phyloP scores from a whole-genome alignment of 2,113 vertebrate genomes.

The Irena cyanogastra region DNA sequence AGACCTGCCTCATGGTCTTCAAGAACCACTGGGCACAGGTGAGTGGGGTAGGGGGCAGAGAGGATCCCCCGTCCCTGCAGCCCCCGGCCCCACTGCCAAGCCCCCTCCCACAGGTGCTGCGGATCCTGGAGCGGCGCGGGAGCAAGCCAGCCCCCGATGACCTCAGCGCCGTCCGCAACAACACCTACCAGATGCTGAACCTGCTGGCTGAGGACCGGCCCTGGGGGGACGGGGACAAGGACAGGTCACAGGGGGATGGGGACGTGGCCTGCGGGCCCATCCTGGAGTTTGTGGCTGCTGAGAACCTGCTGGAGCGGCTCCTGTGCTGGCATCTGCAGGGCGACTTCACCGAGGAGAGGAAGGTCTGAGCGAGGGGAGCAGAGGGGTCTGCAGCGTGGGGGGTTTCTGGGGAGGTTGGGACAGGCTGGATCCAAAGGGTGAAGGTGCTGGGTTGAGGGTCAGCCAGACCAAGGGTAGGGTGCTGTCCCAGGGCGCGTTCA shows the following conservation, averaged over 20 bases:
- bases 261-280: slow-evolving; percentile 78
- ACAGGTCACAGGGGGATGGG: not conserved
- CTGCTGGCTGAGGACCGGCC: slow-evolving; percentile 88
- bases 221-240: slow-evolving; percentile 33
- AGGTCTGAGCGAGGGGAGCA: slow-evolving; percentile 10
- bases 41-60: not conserved
- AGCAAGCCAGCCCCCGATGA: slow-evolving; percentile 78
- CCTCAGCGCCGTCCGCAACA: slow-evolving; percentile 89
- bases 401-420: not conserved
- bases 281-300: slow-evolving; percentile 81
- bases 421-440: not conserved
- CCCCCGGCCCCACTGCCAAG: not conserved
- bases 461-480: not conserved
- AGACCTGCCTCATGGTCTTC: slow-evolving; percentile 97
- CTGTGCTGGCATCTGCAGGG: slow-evolving; percentile 87
- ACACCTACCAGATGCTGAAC: slow-evolving; percentile 94
- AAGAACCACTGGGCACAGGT: slow-evolving; percentile 98
- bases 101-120: slow-evolving; percentile 75
- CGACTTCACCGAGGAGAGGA: slow-evolving; percentile 82
- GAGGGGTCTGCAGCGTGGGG: not conserved
- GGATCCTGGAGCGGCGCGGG: slow-evolving; percentile 84
- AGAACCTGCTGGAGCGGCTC: slow-evolving; percentile 84
- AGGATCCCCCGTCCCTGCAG: not conserved
- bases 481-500: not conserved
- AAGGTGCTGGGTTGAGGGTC: not conserved